Percentiles rank a stretch among this genome's conserved stretches.
phyloP scores from a whole-genome alignment of 2,797 vertebrate genomes.

The Neosilurus mollespiculum region DNA sequence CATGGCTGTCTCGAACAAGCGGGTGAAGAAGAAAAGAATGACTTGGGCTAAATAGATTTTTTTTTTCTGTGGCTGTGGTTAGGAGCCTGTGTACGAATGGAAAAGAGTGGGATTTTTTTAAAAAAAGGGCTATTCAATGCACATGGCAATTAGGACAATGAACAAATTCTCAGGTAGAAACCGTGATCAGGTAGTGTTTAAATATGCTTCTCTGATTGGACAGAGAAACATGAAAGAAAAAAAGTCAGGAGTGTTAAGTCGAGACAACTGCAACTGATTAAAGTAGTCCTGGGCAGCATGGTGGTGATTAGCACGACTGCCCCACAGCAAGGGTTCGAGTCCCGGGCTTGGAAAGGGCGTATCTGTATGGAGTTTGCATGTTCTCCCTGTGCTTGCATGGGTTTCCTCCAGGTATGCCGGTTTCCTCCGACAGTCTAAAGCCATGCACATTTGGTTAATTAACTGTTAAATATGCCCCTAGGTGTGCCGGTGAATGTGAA shows the following conservation, averaged over 20 bases:
- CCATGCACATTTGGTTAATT: too few relatives aligned
- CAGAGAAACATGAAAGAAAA: neutral
- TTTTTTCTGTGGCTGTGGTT: constrained; percentile 3
- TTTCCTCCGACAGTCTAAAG: too few relatives aligned
- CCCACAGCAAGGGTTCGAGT: too few relatives aligned
- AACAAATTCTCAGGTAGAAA: constrained; percentile 34
- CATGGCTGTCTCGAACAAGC: constrained; percentile 62
- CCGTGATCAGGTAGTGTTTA: constrained; percentile 36
- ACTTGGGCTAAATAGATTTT: constrained; percentile 65
- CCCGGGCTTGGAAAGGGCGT: too few relatives aligned
- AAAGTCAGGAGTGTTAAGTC: neutral
- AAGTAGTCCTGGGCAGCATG: too few relatives aligned
- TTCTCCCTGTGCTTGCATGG: too few relatives aligned
- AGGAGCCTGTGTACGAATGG: constrained; percentile 32
- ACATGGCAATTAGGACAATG: constrained; percentile 51
- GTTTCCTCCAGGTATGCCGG: too few relatives aligned
- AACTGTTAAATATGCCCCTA: too few relatives aligned
- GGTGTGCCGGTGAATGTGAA: too few relatives aligned
- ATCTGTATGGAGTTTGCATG: too few relatives aligned
- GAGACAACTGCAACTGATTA: neutral
- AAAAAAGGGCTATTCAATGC: constrained; percentile 43
- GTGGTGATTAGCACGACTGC: too few relatives aligned
- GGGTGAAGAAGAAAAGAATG: constrained; percentile 44
- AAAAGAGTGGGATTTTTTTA: constrained; percentile 13
- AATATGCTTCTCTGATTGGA: constrained; percentile 25